phyloP scores from a whole-genome alignment of 2,888 invertebrate genomes.

The Cephus pygmeus region DNA sequence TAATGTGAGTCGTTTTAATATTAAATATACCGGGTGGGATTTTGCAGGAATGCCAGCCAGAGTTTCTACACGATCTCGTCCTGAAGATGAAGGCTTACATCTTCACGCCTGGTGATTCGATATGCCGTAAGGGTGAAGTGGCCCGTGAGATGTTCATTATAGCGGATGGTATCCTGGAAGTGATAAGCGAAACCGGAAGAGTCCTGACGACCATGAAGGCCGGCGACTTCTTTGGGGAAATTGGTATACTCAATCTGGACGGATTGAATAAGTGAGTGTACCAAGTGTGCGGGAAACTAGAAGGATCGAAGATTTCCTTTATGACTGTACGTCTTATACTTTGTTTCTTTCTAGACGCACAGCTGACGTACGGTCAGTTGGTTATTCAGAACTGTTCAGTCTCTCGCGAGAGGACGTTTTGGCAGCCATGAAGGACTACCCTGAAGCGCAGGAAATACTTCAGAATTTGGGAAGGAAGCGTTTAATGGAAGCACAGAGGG shows the following conservation, averaged over 20 bases:
- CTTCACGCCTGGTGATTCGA: conserved; percentile 97
- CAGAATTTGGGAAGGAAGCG: conserved; percentile 88
- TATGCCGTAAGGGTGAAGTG: conserved; percentile 94
- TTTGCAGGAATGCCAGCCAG: conserved; percentile 93
- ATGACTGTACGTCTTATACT: neutral
- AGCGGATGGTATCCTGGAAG: conserved; percentile 95
- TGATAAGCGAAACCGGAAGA: conserved; percentile 92
- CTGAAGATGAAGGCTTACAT: conserved; percentile 98
- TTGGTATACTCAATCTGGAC: conserved; percentile 94
- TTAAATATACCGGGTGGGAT: neutral
- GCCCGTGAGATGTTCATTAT: conserved; percentile 99
- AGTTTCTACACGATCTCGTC: conserved; percentile 95
- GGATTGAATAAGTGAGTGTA: conserved; percentile 89
- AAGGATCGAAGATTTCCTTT: neutral
- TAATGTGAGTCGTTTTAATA: neutral
- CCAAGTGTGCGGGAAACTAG: neutral
- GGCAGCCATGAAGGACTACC: conserved; percentile 96
- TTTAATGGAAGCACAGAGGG: conserved; percentile 79
- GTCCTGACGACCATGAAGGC: conserved; percentile 96
- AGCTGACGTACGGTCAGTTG: conserved; percentile 95
- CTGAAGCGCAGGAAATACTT: conserved; percentile 95
- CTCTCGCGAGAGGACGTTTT: conserved; percentile 93
- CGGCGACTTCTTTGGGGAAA: conserved; percentile 98
- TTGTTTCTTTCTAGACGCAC: conserved; percentile 76
- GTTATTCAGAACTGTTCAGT: conserved; percentile 95